These are phyloP conservation scores for Conopomorpha cramerella DNA, from an alignment of 1,140 invertebrate genomes.

Conservation along the genomic window DNA sequence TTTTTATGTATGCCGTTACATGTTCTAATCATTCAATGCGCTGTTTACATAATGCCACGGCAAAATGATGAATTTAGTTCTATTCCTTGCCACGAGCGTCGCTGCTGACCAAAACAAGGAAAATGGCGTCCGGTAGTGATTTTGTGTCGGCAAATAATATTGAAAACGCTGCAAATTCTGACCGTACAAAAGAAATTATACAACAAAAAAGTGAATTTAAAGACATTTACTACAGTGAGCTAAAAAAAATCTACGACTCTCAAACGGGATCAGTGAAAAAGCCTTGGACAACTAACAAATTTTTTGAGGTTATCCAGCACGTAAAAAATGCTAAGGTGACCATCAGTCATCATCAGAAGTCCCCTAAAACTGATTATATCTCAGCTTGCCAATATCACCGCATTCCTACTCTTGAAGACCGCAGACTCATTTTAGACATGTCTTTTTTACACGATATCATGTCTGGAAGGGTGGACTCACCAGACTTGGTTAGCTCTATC, in stretches of 20 bases:
- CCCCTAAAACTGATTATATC: no score
- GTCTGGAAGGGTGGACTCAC: no score
- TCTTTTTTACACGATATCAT: no score
- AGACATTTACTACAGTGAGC: not conserved
- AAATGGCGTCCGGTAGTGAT: not conserved
- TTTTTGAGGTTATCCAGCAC: not conserved
- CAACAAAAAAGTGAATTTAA: not conserved
- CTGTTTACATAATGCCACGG: not conserved
- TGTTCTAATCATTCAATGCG: not conserved
- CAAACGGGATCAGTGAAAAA: not conserved
- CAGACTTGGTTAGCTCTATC: no score
- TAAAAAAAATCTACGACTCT: not conserved
- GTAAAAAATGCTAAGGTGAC: not conserved
- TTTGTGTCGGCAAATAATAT: not conserved
- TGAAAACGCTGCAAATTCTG: not conserved
- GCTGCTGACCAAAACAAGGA: not conserved
- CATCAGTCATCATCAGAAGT: no score
- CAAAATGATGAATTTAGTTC: not conserved
- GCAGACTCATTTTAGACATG: no score
- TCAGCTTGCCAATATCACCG: no score
- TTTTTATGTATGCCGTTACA: not conserved
- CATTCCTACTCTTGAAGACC: no score
- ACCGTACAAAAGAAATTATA: not conserved
- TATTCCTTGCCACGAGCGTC: not conserved
- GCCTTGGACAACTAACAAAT: not conserved